Percentiles rank a stretch among this genome's conserved stretches.
Conservation (phyloP, 2,797 vertebrate species). For the Aphelocoma californica region DNA sequence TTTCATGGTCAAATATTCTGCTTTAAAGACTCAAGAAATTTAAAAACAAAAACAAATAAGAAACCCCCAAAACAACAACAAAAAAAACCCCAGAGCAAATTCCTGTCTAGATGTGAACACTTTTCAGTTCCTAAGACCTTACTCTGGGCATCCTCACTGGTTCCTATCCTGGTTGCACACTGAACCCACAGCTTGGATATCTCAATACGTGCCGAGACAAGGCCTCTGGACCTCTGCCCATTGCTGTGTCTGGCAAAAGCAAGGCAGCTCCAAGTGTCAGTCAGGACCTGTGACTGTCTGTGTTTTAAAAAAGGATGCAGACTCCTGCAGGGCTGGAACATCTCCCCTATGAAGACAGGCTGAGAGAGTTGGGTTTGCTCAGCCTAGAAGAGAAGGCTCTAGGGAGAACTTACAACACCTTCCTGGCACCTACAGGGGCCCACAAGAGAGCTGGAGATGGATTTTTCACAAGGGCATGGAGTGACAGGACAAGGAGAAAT, state of each 20-base stretch:
- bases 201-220: rapidly evolving
- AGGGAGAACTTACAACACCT: background rate
- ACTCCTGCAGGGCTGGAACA: background rate
- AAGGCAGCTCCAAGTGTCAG: background rate
- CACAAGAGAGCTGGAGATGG: background rate
- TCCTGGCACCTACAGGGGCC: background rate
- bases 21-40: background rate
- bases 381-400: background rate
- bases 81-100: background rate
- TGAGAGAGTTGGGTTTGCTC: background rate
- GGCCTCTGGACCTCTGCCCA: background rate
- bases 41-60: background rate
- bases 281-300: rapidly evolving
- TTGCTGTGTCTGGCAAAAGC: rapidly evolving
- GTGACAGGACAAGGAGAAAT: background rate
- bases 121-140: background rate
- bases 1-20: background rate
- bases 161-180: background rate
- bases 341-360: background rate
- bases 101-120: background rate
- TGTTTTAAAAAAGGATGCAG: background rate
- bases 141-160: background rate
- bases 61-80: background rate
- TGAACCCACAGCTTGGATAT: rapidly evolving
- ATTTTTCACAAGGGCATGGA: background rate